These are phyloP conservation scores for Murina feae DNA, from an alignment of 2,113 vertebrate genomes.

Conservation along the genomic window DNA sequence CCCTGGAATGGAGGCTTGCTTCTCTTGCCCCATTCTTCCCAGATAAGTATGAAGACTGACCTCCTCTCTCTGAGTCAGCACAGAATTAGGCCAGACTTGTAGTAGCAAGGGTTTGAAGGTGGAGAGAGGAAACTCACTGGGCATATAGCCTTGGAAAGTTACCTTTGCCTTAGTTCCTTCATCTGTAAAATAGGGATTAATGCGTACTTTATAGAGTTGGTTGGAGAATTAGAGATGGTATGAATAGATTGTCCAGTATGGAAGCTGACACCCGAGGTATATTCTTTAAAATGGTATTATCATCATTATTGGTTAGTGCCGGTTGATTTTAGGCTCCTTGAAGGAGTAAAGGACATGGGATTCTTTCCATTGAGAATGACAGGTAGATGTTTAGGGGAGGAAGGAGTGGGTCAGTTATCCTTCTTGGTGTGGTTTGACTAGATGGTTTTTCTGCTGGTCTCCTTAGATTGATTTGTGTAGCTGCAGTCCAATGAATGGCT, in stretches of 20 bases:
- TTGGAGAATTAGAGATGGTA: not conserved
- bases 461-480: not conserved
- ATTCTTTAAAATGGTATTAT: not conserved
- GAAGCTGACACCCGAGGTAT: not conserved
- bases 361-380: not conserved
- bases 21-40: not conserved
- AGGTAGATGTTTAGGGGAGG: not conserved
- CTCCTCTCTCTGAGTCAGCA: conserved; percentile 15
- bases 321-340: not conserved
- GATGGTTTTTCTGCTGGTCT: not conserved
- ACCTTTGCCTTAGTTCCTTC: not conserved
- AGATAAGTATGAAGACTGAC: not conserved
- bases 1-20: not conserved
- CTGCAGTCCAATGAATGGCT: not conserved
- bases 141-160: not conserved
- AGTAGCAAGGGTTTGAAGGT: not conserved
- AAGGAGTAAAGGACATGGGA: not conserved
- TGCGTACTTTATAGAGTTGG: not conserved
- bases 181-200: not conserved
- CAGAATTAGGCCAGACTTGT: conserved; percentile 11
- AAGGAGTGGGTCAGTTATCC: not conserved
- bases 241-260: not conserved
- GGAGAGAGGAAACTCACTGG: not conserved
- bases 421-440: not conserved
- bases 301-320: not conserved